phyloP scores from a whole-genome alignment of 2,113 vertebrate genomes.

The Pangasianodon gigas region DNA sequence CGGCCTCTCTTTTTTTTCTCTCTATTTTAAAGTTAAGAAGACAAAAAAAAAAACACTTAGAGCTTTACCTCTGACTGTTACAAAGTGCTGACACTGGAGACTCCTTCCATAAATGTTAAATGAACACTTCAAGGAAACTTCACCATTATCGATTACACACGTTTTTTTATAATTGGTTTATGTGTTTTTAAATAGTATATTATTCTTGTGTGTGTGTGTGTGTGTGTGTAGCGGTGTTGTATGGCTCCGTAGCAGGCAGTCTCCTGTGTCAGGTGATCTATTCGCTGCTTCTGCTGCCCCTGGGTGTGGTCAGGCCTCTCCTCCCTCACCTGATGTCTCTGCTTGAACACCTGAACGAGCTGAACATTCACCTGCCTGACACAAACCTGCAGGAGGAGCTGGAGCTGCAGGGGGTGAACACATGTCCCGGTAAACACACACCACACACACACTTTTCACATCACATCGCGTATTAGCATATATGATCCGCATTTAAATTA shows the following conservation, averaged over 20 bases:
- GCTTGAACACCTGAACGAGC: conserved; percentile 75
- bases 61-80: neutral
- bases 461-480: too few species aligned
- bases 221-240: conserved; percentile 71
- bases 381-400: conserved; percentile 69
- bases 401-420: conserved; percentile 63
- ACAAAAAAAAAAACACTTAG: neutral
- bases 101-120: too few species aligned
- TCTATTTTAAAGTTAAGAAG: neutral
- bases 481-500: too few species aligned
- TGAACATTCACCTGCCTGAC: conserved; percentile 75
- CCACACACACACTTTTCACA: neutral
- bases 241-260: conserved; percentile 76
- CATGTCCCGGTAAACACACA: conserved; percentile 52
- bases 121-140: neutral
- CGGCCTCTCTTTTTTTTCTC: neutral
- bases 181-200: neutral
- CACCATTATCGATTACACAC: neutral
- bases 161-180: too few species aligned
- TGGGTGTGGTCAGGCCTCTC: conserved; percentile 72
- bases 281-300: conserved; percentile 77
- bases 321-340: conserved; percentile 73
- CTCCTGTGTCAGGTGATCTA: conserved; percentile 79
- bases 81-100: neutral
- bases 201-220: conserved; percentile 15